Base-by-base conservation (phyloP, 2,888 invertebrate genomes). In the Euproctis similis region DNA sequence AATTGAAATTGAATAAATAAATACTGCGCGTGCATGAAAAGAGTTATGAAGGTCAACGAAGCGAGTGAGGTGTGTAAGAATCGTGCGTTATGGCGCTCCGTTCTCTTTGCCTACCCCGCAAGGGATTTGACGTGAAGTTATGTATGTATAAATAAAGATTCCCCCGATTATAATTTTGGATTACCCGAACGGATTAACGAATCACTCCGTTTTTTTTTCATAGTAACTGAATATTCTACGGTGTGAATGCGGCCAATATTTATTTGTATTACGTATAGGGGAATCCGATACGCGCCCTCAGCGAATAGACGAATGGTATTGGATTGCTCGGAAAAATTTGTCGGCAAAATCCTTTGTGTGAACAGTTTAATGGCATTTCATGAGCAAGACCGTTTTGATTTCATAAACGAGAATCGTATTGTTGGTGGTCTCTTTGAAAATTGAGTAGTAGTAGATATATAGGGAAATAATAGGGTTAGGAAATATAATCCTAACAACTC, bases 241-340 rank as follows among this genome's bases (percentile, higher is more conserved):
- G 69, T 77, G 73, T 77, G 38, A 73, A 28, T 13, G 26, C 5
- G 42, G 17, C 38, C 49, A 59, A 47, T 55, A 64, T 72, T 76
- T 77, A 78, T 74, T 73, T 74, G 73, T 74, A 50, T 50, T 50
- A 49, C 40, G 53, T 50, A 50, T 53, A 43, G 46, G 46, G 50
- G 50, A 53, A 63, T 68, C 69, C 70, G 76, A 78, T 76, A 74
- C 71, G 55, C 57, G 53, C 42, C 59, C 51, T 41, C 39, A 44
- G 34, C 44, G 48, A 46, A 49, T 40, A 52, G 50, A 45, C 55
- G 60, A 65, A 65, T 64, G 53, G 59, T 67, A 68, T 68, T 69
- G 65, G 59, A 59, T 61, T 55, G 62, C 42, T 47, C 33, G 54
- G 51, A 59, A 62, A 53, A 65, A 61, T 59, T n/a, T 60, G 52